These are phyloP conservation scores for Rhinichthys osculus DNA, from an alignment of 2,797 vertebrate species.

Conservation along the genomic window DNA sequence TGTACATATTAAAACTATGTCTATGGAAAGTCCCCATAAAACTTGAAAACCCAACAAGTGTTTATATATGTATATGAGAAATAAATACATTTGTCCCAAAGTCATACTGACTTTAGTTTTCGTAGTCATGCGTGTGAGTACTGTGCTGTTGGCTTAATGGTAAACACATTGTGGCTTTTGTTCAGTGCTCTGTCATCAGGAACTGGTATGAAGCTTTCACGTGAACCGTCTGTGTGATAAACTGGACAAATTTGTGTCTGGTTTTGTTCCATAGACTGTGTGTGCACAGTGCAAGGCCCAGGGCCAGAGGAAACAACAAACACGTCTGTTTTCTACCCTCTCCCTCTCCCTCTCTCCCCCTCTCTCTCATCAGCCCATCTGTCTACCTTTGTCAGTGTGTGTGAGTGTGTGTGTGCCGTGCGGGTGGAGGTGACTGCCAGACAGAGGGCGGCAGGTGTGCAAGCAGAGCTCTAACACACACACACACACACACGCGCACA, in stretches of 20 bases:
- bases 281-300: constrained; percentile 46
- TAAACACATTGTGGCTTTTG: constrained; percentile 36
- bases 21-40: neutral
- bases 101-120: neutral
- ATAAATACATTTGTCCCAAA: neutral
- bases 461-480: constrained; percentile 38
- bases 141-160: neutral
- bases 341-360: constrained; percentile 26
- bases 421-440: constrained; percentile 34
- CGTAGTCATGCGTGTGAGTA: neutral
- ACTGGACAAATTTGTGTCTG: constrained; percentile 28
- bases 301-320: constrained; percentile 51
- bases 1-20: neutral
- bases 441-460: constrained; percentile 61
- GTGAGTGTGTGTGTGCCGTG: constrained; percentile 1
- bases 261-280: constrained; percentile 33
- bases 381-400: constrained; percentile 45
- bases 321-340: constrained; percentile 30
- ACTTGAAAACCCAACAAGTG: neutral
- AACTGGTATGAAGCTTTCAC: constrained; percentile 25
- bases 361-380: constrained; percentile 52
- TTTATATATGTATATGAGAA: neutral
- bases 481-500: neutral
- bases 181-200: constrained; percentile 24
- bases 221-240: constrained; percentile 32